Conservation (phyloP, 2,113 vertebrate species). For the Arenaria interpres region DNA sequence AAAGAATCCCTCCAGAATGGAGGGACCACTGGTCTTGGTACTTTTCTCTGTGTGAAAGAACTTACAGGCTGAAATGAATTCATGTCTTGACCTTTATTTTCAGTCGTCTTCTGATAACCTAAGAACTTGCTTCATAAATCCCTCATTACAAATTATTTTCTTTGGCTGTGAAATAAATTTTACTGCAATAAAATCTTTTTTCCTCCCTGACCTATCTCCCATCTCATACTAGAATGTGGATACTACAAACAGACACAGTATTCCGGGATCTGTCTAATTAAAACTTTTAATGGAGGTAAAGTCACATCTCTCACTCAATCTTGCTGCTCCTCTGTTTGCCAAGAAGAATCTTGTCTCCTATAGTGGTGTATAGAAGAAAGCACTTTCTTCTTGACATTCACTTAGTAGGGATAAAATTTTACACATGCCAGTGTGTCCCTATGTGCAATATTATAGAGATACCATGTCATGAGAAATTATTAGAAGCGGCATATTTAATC, state of each 20-base stretch:
- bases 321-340: background rate
- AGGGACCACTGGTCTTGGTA: background rate
- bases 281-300: background rate
- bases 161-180: background rate
- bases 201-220: background rate
- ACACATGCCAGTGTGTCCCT: background rate
- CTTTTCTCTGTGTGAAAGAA: slow-evolving; percentile 23
- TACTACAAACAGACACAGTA: background rate
- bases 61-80: background rate
- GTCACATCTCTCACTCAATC: background rate
- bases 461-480: background rate
- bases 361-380: background rate
- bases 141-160: slow-evolving; percentile 31
- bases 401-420: background rate
- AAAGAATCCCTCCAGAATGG: background rate
- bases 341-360: background rate
- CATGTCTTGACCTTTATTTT: slow-evolving; percentile 7
- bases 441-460: background rate
- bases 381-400: background rate
- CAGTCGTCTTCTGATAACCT: slow-evolving; percentile 29
- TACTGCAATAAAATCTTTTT: background rate
- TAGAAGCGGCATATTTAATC: background rate
- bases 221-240: background rate
- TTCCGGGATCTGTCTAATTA: background rate
- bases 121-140: slow-evolving; percentile 46